A percentile compares a stretch with the other conserved stretches of the same genome.
phyloP scores from a whole-genome alignment of 1,140 invertebrate species.

The Euura lappo region DNA sequence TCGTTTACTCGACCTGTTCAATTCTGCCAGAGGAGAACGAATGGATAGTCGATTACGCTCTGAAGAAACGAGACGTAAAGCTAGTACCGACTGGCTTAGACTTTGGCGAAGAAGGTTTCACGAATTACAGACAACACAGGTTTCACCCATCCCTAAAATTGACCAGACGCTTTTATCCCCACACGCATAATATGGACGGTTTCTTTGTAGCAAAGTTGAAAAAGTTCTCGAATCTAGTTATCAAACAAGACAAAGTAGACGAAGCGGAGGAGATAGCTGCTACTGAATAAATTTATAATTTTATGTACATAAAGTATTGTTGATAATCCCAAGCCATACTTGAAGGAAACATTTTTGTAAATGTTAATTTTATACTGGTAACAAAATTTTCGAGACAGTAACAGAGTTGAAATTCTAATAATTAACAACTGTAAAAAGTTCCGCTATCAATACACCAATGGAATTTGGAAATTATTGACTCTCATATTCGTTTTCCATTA shows the following conservation, averaged over 20 bases:
- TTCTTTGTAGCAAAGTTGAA: constrained; percentile 99
- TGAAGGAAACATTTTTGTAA: neutral
- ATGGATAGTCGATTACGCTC: constrained; percentile 93
- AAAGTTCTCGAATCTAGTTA: constrained; percentile 90
- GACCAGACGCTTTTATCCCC: constrained; percentile 93
- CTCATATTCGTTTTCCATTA: too few species aligned
- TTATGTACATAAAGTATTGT: neutral
- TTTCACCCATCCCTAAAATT: constrained; percentile 94
- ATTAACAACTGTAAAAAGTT: too few species aligned
- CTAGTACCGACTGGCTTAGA: constrained; percentile 92
- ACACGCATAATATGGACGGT: constrained; percentile 99
- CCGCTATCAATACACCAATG: too few species aligned
- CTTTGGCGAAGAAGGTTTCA: constrained; percentile 95
- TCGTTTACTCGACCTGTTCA: constrained; percentile 99
- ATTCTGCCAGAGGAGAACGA: constrained; percentile 99
- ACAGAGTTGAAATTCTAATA: too few species aligned
- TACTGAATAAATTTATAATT: neutral
- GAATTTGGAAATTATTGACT: too few species aligned
- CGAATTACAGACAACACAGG: constrained; percentile 83
- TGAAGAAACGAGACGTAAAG: constrained; percentile 94
- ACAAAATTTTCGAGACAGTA: too few species aligned
- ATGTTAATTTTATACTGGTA: too few species aligned
- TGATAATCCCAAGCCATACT: neutral
- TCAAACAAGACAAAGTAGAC: constrained; percentile 44
- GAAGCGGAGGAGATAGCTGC: constrained; percentile 23